Evolutionary conservation across 2,113 vertebrate species (phyloP).

Genomic region (Turdus rufiventris): DNA sequence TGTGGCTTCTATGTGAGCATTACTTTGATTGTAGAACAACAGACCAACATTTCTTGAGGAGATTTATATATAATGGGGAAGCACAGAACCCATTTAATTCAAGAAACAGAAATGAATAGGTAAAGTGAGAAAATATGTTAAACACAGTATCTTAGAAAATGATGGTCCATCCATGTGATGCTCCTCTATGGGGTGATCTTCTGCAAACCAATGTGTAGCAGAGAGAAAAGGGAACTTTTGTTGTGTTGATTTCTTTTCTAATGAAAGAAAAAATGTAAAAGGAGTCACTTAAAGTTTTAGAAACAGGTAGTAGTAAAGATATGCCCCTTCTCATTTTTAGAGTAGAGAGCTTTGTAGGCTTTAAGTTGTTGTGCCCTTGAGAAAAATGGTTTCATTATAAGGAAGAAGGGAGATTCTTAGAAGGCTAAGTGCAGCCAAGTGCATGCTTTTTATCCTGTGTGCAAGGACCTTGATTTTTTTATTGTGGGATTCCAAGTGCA

Average conservation of each 20-base stretch:
- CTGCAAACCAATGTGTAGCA: background rate
- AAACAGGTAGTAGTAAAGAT: background rate
- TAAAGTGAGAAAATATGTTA: background rate
- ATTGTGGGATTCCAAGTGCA: background rate
- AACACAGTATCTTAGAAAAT: background rate
- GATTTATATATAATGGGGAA: background rate
- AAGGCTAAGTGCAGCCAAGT: background rate
- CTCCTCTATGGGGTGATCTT: background rate
- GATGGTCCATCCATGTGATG: fast-evolving
- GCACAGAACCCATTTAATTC: background rate
- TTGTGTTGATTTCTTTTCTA: background rate
- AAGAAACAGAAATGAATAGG: background rate
- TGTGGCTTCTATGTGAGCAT: background rate
- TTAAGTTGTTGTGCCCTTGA: background rate
- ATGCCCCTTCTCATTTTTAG: background rate
- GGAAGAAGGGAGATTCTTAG: background rate
- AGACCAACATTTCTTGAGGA: background rate
- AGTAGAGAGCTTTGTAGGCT: background rate
- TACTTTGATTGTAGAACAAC: fast-evolving
- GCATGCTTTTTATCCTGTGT: background rate
- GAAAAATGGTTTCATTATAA: background rate
- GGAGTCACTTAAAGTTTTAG: background rate
- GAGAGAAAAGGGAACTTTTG: background rate
- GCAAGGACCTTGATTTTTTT: background rate
- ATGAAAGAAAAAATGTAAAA: background rate